A percentile compares a stretch with the other conserved stretches of the same genome.
phyloP scores from a whole-genome alignment of 2,797 vertebrate species.

The Mallotus villosus region DNA sequence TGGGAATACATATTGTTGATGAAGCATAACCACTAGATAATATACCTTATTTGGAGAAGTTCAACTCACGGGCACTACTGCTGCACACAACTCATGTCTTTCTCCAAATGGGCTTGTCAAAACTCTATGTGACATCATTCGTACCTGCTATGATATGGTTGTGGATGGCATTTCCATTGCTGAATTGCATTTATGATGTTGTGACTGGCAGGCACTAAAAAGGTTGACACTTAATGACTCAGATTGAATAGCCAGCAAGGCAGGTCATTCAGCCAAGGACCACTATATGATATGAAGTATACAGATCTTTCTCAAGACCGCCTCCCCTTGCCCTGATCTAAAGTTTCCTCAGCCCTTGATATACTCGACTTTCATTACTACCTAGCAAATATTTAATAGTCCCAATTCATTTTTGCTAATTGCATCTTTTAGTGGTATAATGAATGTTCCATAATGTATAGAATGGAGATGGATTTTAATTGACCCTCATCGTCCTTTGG shows the following conservation, averaged over 20 bases:
- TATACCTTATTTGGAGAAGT: too few species aligned
- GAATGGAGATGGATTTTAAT: background rate
- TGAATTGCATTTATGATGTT: background rate
- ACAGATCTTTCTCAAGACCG: background rate
- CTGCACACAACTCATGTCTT: background rate
- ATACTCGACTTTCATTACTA: background rate
- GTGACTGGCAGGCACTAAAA: background rate
- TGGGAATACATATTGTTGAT: too few species aligned
- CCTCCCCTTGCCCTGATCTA: slow-evolving; percentile 12
- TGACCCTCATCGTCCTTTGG: background rate
- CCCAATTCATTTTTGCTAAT: background rate
- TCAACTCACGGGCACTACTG: background rate
- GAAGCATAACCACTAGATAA: too few species aligned
- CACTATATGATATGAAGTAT: slow-evolving; percentile 1
- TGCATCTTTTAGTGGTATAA: slow-evolving; percentile 17
- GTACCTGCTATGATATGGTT: too few species aligned
- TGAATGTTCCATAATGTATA: background rate
- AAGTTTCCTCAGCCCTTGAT: background rate
- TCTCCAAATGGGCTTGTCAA: background rate
- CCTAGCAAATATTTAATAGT: background rate
- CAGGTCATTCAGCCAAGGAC: background rate
- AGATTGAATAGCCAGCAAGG: background rate
- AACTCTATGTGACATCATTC: background rate
- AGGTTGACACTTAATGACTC: background rate
- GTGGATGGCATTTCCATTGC: too few species aligned